Conservation (phyloP, 1,140 invertebrate species). For the Laodelphax striatellus region DNA sequence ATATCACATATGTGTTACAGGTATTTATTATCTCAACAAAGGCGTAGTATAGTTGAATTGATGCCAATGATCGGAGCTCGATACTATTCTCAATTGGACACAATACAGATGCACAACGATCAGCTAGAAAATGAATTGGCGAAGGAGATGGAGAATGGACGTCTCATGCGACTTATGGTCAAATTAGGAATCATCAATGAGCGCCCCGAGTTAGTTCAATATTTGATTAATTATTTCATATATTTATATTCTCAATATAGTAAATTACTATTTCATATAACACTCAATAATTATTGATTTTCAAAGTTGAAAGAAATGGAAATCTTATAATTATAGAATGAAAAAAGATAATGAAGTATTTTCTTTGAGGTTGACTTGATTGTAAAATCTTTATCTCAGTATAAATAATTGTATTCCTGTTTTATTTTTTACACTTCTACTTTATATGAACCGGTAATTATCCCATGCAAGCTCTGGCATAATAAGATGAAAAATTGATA, state of each 20-base stretch:
- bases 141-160: constrained; percentile 90
- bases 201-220: constrained; percentile 67
- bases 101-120: constrained; percentile 74
- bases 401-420: too few species aligned
- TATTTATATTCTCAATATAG: not conserved
- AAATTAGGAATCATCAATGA: constrained; percentile 90
- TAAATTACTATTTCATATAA: too few species aligned
- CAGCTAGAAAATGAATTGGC: constrained; percentile 80
- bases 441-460: too few species aligned
- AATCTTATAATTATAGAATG: too few species aligned
- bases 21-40: constrained; percentile 63
- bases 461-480: too few species aligned
- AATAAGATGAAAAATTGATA: too few species aligned
- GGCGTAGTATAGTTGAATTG: constrained; percentile 81
- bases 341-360: too few species aligned
- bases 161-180: constrained; percentile 77
- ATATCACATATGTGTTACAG: constrained; percentile 33
- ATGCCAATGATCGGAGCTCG: constrained; percentile 97
- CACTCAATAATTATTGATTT: too few species aligned
- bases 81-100: constrained; percentile 92
- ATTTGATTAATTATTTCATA: not conserved
- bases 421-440: too few species aligned
- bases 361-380: too few species aligned
- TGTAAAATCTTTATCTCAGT: too few species aligned
- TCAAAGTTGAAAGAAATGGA: too few species aligned